Evolutionary conservation across 1,140 invertebrate species (phyloP), one percentile per base, ranked within the genome.

Genomic region (Drosophila kanapiae): DNA sequence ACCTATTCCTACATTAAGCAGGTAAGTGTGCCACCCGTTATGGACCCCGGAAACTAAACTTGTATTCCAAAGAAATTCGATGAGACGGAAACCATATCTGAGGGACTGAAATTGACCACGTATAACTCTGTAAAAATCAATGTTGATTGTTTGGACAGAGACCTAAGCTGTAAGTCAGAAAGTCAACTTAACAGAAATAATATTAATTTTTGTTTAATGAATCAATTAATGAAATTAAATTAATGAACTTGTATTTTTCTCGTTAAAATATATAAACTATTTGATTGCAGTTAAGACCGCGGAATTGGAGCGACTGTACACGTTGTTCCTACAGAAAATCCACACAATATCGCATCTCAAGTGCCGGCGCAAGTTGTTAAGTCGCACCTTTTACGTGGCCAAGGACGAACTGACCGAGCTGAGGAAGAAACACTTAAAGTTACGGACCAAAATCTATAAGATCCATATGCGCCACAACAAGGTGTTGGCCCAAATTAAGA

Each of bases 281-380:
- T 47, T 27, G 13, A 27, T 47, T 27, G 6, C n/a, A 51, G 48
- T 9, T 8, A 49, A 29, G 14, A 54, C 18, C 23, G 27, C 13
- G 10, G 64, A 67, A 0, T 23, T 67, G n/a, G 1, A 29, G 3
- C 23, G 31, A 29, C 14, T 67, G 27, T 33, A 27, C 23, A 8
- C 1, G 1, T 8, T 14, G 11, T 47, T 47, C 11, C 6, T 2
- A 2, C 23, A 14, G 11, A 68, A 69, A 33, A 23, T 69, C 16
- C 68, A 71, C 16, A 18, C 14, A 4, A 47, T 56, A 10, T 56
- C 68, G 1, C 68, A 71, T 69, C 33, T 71, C 0, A 40, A 42
- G 23, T 71, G 68, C 33, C 40, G 64, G 0, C 40, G 64, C 6
- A 69, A 69, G 23, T 14, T 56, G 18, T 8, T 71, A 10, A 31